These are phyloP conservation scores for Oedothorax gibbosus DNA, from an alignment of 1,140 invertebrate genomes.

Conservation along the genomic window DNA sequence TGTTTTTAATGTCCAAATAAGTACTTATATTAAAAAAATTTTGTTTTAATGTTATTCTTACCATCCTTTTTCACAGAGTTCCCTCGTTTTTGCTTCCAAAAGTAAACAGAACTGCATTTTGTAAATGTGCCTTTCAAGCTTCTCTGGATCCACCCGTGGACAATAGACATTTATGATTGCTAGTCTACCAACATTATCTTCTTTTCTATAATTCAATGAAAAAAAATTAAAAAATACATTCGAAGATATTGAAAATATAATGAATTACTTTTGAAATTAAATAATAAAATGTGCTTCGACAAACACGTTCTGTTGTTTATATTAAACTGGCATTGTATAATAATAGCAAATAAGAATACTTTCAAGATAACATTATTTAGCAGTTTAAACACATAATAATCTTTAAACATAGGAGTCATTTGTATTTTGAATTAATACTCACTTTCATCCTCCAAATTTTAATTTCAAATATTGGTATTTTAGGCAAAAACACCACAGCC, in stretches of 20 bases:
- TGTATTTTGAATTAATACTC: too few species aligned
- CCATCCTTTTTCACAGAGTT: constrained; percentile 68
- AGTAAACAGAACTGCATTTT: constrained; percentile 72
- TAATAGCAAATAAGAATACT: too few species aligned
- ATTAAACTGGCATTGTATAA: too few species aligned
- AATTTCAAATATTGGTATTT: too few species aligned
- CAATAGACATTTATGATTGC: constrained; percentile 74
- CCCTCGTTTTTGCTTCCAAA: constrained; percentile 69
- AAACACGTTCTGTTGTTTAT: too few species aligned
- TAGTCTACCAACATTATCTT: constrained; percentile 65
- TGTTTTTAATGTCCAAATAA: too few species aligned
- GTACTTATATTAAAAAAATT: too few species aligned
- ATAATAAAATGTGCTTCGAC: background rate
- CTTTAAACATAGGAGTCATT: too few species aligned
- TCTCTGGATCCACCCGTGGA: constrained; percentile 71
- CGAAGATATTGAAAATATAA: background rate
- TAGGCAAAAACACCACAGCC: too few species aligned
- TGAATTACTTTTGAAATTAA: background rate
- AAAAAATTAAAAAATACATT: background rate
- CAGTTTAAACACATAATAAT: too few species aligned
- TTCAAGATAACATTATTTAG: too few species aligned
- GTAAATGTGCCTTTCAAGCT: constrained; percentile 69
- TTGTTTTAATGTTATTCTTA: constrained; percentile 45
- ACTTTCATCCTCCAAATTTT: too few species aligned
- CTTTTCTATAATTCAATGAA: constrained; percentile 26